Percentiles rank a stretch among this genome's conserved stretches.
These are phyloP conservation scores for Alethe castanea DNA, from an alignment of 2,113 vertebrate species.

Conservation along the genomic window DNA sequence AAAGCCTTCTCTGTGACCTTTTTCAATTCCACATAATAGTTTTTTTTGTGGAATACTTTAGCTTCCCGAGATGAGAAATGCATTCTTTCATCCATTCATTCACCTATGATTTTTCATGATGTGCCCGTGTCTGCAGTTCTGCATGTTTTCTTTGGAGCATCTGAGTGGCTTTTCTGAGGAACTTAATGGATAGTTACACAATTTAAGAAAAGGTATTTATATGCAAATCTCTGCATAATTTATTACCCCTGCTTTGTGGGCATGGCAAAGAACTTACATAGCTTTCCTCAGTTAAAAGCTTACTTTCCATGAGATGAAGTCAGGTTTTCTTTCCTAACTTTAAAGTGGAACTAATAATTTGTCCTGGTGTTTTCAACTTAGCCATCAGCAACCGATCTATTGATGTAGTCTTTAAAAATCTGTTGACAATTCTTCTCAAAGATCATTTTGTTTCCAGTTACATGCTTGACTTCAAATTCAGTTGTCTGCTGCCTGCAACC, in stretches of 20 bases:
- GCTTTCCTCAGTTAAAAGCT: not conserved
- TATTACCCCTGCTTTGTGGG: not conserved
- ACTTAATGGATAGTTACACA: not conserved
- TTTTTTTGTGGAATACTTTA: not conserved
- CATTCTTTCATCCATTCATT: not conserved
- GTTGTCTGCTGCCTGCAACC: constrained; percentile 27
- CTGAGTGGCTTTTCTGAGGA: not conserved
- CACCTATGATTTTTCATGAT: not conserved
- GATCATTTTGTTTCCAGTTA: constrained; percentile 51
- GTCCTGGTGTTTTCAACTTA: constrained; percentile 1
- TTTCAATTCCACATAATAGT: not conserved
- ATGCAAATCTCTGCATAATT: not conserved
- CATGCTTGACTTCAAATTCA: constrained; percentile 27
- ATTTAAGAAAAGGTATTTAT: not conserved
- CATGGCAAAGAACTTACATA: not conserved
- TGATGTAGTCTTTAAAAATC: not conserved
- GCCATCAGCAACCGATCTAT: not conserved
- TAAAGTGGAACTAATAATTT: not conserved
- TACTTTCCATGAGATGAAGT: not conserved
- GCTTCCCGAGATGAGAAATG: not conserved
- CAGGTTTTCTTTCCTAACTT: not conserved
- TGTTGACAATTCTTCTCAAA: constrained; percentile 18
- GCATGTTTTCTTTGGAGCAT: not conserved
- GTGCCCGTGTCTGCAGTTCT: not conserved
- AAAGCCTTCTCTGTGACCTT: not conserved